A percentile compares a stretch with the other conserved stretches of the same genome.
Evolutionary conservation across 2,888 invertebrate species (phyloP).

Genomic region (Spatulosminthurus flaviceps): DNA sequence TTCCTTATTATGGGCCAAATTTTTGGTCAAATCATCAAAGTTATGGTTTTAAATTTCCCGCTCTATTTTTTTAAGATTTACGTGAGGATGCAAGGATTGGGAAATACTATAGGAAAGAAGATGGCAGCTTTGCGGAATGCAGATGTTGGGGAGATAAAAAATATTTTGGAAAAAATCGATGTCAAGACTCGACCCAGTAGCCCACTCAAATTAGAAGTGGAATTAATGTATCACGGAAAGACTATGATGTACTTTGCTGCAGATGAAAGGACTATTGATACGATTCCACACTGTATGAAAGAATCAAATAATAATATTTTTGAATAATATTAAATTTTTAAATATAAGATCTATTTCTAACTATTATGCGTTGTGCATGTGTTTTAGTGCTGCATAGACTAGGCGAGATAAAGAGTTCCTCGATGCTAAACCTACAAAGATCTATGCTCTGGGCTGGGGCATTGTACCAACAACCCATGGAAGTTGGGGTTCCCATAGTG

Average conservation of each 20-base stretch:
- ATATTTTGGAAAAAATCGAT: slow-evolving; percentile 55
- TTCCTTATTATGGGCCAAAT: too few relatives aligned
- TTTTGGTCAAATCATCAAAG: too few relatives aligned
- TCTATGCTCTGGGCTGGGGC: slow-evolving; percentile 52
- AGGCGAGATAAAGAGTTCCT: slow-evolving; percentile 40
- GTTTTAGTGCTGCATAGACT: slow-evolving; percentile 45
- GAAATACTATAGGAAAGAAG: slow-evolving; percentile 50
- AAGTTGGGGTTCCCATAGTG: slow-evolving; percentile 62
- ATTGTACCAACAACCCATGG: slow-evolving; percentile 61
- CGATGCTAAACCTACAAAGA: slow-evolving; percentile 46
- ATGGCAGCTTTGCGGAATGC: slow-evolving; percentile 40
- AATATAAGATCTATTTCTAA: too few relatives aligned
- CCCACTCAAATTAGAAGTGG: slow-evolving; percentile 57
- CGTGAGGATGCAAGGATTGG: slow-evolving; percentile 60
- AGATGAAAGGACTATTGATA: slow-evolving; percentile 54
- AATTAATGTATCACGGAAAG: slow-evolving; percentile 54
- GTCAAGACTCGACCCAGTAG: slow-evolving; percentile 47
- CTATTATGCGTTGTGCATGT: too few relatives aligned
- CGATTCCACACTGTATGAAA: slow-evolving; percentile 17
- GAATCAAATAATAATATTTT: background rate
- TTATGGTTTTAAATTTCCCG: too few relatives aligned
- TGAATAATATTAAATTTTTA: too few relatives aligned
- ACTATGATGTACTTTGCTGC: slow-evolving; percentile 56
- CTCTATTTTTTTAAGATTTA: slow-evolving; percentile 50
- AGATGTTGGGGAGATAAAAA: slow-evolving; percentile 57